Base-by-base conservation (phyloP, 2,888 invertebrate genomes). In the Eilema sororculum region DNA sequence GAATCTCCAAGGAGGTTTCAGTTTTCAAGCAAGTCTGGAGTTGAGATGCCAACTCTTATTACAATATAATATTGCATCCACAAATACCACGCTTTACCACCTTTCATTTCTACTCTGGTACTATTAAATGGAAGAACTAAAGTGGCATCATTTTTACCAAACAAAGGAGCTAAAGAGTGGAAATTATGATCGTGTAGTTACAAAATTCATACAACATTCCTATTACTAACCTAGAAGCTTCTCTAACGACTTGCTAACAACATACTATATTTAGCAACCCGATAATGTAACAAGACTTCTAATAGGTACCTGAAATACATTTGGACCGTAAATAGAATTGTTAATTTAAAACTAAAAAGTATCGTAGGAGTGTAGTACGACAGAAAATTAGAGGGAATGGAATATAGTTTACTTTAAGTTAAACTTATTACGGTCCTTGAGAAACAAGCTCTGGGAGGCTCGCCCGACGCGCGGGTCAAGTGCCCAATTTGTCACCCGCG, bases 341-440 rank as follows among this genome's bases (percentile, higher is more conserved):
- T 87, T 91, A 90, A 92, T 91, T 90, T 85, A 86, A 87, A 81
- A 87, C 87, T 84, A 90, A 91, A 93, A 92, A 91, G 86, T 90
- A 87, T 86, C 84, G 84, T 84, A 84, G 84, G 83, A 81, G 81
- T 81, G 87, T 82, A 87, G 86, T 85, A 83, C 86, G 87, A 89
- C 90, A 85, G 90, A 90, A 94, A 94, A 95, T 95, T 95, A 94
- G 91, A 93, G 92, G 92, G 89, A 93, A 93, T 91, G 91, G 94
- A 94, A 95, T 94, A 95, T 95, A 95, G 95, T 95, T 95, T 95
- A 95, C 93, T 94, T 94, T 89, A 94, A 95, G 94, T 95, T 94
- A 94, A 94, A 95, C 92, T 95, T 95, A 95, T 95, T 95, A 95
- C 93, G 94, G 94, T 93, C 89, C 94, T 94, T 90, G 89, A 91